Base-by-base conservation (phyloP, 2,113 vertebrate genomes). In the Hyperoodon ampullatus region DNA sequence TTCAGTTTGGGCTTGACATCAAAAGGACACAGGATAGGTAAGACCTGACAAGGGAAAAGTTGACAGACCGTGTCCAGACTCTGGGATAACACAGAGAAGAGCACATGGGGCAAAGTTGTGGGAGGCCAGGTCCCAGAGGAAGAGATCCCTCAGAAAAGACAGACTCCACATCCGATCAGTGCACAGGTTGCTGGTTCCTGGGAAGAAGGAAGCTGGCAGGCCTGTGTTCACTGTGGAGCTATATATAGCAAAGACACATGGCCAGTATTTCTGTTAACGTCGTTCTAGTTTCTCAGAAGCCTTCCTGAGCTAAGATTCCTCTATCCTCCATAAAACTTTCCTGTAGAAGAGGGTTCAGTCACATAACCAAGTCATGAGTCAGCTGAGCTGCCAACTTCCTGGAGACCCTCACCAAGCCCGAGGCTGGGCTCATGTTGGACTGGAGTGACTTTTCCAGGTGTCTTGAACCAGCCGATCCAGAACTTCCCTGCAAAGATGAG, bases 381-480 rank as follows among this genome's bases (percentile, higher is more conserved):
- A 93, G 80, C 50, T 66, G 70, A 93, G 44, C 83, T 92, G 75
- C 78, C 84, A 81, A 47, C 83, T 96, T 94, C 96, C 97, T 93
- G 74, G 60, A 94, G n/a, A 28, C 60, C 21, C 50, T 35, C 88
- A 11, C 6, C 16, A 58, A 93, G 2, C 50, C 21, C 44, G 33
- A 74, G 50, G 26, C 42, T 90, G 87, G 28, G 58, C 70, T 87
- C 10, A 60, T 8, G 6, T 8, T 92, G 77, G 6, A 81, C 35
- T 8, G 16, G 94, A 90, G 83, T 84, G 16, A 55, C 81, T 94
- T 83, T 98, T 96, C 96, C 8, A 61, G 90, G 53, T 65, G 35
- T 50, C 93, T 96, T 87, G 47, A 24, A 75, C 12, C 3, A 78
- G 35, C 11, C 70, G 33, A 50, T 81, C 53, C 81, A 94, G 44